A percentile compares a stretch with the other conserved stretches of the same genome.
Conservation (phyloP, 2,888 invertebrate species). For the Idaea aversata region DNA sequence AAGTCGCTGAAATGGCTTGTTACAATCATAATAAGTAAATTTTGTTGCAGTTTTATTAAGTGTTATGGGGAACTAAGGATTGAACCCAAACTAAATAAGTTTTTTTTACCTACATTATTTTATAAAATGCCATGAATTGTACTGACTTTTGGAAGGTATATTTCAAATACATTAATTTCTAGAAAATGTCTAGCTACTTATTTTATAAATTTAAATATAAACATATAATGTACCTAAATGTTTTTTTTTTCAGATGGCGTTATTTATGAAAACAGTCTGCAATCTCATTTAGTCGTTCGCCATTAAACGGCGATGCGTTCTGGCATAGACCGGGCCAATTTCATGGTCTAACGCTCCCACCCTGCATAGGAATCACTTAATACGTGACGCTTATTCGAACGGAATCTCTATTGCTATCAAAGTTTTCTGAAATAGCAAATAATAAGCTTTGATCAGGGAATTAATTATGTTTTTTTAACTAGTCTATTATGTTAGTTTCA, state of each 20-base stretch:
- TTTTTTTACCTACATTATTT: not conserved
- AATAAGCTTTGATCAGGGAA: not conserved
- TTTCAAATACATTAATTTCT: too few species aligned
- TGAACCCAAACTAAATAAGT: slow-evolving; percentile 19
- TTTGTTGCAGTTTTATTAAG: slow-evolving; percentile 48
- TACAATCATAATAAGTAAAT: slow-evolving; percentile 71
- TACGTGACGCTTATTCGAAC: slow-evolving; percentile 42
- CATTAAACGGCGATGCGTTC: slow-evolving; percentile 63
- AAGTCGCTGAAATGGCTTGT: slow-evolving; percentile 51
- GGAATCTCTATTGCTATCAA: slow-evolving; percentile 33
- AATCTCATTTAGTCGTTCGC: slow-evolving; percentile 54
- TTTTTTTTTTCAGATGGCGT: slow-evolving; percentile 13
- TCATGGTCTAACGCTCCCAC: slow-evolving; percentile 74
- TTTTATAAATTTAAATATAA: not conserved
- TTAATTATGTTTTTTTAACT: not conserved
- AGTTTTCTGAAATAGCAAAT: not conserved
- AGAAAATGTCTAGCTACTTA: too few species aligned
- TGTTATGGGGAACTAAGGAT: slow-evolving; percentile 39
- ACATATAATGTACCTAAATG: not conserved
- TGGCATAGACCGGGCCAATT: slow-evolving; percentile 69
- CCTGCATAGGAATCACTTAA: slow-evolving; percentile 51
- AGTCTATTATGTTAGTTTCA: not conserved
- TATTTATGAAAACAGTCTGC: slow-evolving; percentile 53
- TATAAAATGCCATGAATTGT: not conserved
- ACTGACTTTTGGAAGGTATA: not conserved